Conservation (phyloP, 1,140 invertebrate genomes). For the Bombus vancouverensis region DNA sequence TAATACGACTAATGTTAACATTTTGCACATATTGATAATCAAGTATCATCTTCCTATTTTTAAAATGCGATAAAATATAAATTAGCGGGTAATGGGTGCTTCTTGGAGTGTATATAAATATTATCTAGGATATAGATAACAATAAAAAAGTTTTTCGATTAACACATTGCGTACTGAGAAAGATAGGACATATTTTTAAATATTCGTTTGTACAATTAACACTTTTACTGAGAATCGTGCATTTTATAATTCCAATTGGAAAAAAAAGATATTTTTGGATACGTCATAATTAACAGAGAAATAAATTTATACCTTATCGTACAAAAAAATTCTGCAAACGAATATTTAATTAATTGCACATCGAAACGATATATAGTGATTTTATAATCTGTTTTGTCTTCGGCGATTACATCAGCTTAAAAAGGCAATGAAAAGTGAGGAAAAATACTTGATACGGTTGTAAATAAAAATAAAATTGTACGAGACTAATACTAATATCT, state of each 20-base stretch:
- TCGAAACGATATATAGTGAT: constrained; percentile 8
- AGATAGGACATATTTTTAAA: constrained; percentile 33
- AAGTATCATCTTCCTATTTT: constrained; percentile 10
- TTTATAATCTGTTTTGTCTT: not conserved
- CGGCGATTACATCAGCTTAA: not conserved
- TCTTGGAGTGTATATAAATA: constrained; percentile 37
- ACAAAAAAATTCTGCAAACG: constrained; percentile 24
- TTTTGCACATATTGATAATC: not conserved
- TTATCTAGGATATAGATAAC: constrained; percentile 11
- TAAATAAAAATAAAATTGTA: constrained; percentile 51
- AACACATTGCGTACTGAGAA: not conserved
- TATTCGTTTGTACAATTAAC: constrained; percentile 36
- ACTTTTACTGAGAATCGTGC: not conserved
- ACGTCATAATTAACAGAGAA: not conserved
- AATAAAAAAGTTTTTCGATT: constrained; percentile 1
- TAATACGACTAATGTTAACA: not conserved
- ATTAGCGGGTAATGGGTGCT: constrained; percentile 48
- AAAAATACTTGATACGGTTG: constrained; percentile 33
- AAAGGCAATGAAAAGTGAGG: not conserved
- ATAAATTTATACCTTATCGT: not conserved
- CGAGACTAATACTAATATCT: not conserved
- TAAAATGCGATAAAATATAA: constrained; percentile 7
- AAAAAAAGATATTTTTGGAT: constrained; percentile 14
- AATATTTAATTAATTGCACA: constrained; percentile 40
- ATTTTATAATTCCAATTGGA: constrained; percentile 1